These are phyloP conservation scores for Drosophila burlai DNA, from an alignment of 1,140 invertebrate genomes.

Conservation along the genomic window DNA sequence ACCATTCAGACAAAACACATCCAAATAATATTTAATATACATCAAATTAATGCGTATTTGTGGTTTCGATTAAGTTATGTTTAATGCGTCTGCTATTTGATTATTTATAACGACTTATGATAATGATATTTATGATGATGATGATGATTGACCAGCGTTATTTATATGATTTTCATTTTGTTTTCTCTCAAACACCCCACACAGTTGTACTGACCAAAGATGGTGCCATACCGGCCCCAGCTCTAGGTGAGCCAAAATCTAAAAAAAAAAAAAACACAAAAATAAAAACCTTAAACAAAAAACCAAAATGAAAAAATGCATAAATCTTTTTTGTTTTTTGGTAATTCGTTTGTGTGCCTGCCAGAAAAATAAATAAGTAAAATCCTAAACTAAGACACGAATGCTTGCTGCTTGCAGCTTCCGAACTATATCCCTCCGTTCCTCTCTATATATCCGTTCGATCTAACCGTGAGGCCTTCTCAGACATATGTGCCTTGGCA, in stretches of 20 bases:
- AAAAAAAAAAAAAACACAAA: not conserved
- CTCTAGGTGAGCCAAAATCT: conserved; percentile 87
- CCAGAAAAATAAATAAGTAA: conserved; percentile 34
- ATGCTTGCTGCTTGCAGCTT: conserved; percentile 50
- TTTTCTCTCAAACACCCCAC: conserved; percentile 74
- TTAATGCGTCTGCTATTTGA: conserved; percentile 53
- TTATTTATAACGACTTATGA: conserved; percentile 39
- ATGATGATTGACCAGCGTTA: conserved; percentile 55
- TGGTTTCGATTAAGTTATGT: conserved; percentile 55
- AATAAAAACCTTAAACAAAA: conserved; percentile 9
- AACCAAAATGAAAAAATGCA: conserved; percentile 29
- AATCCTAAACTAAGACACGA: conserved; percentile 25
- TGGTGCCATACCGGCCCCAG: conserved; percentile 90
- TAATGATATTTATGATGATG: conserved; percentile 47
- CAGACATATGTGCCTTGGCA: conserved; percentile 54
- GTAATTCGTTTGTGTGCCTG: conserved; percentile 26
- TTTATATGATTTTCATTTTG: conserved; percentile 65
- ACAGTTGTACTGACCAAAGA: conserved; percentile 91
- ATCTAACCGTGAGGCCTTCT: conserved; percentile 13
- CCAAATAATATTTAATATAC: conserved; percentile 34
- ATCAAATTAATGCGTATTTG: conserved; percentile 48
- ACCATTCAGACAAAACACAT: conserved; percentile 39
- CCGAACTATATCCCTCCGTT: conserved; percentile 24
- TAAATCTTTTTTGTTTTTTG: conserved; percentile 32
- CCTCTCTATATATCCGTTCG: conserved; percentile 37